phyloP scores from a whole-genome alignment of 2,888 invertebrate genomes.

The Steinernema carpocapsae region DNA sequence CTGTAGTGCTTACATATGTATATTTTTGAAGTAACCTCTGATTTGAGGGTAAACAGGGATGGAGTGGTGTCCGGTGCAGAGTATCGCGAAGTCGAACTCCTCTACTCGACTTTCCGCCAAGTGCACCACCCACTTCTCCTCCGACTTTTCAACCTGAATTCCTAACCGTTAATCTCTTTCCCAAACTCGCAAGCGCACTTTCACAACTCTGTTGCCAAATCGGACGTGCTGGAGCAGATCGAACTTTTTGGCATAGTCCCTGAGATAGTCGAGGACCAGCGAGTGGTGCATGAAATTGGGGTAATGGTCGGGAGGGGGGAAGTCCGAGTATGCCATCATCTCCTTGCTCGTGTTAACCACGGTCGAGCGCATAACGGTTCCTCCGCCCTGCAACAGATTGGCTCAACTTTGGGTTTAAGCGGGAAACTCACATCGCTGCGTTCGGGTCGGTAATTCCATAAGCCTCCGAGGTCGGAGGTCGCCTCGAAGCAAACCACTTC shows the following conservation, averaged over 20 bases:
- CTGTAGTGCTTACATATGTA: too few relatives aligned
- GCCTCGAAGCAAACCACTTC: conserved; percentile 66
- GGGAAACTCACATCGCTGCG: conserved; percentile 37
- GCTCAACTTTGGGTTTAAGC: neutral
- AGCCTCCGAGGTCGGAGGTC: conserved; percentile 62
- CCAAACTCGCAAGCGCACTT: conserved; percentile 46
- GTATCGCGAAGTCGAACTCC: conserved; percentile 71
- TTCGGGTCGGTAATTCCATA: conserved; percentile 67
- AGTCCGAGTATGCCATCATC: conserved; percentile 70
- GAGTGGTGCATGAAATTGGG: conserved; percentile 63
- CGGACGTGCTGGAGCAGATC: conserved; percentile 56
- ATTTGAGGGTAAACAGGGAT: conserved; percentile 70
- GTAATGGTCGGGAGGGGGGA: conserved; percentile 60
- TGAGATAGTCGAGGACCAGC: conserved; percentile 59
- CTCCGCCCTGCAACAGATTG: conserved; percentile 44
- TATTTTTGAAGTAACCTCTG: conserved; percentile 43
- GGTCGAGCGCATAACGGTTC: conserved; percentile 69
- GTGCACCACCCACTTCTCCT: conserved; percentile 50
- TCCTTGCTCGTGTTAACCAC: conserved; percentile 71
- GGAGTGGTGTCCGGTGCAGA: conserved; percentile 73
- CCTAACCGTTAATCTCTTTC: neutral
- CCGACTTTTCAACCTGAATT: conserved; percentile 46
- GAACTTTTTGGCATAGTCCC: conserved; percentile 60
- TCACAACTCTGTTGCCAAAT: conserved; percentile 64
- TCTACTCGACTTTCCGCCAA: conserved; percentile 55